A percentile compares a stretch with the other conserved stretches of the same genome.
Evolutionary conservation across 2,113 vertebrate genomes (phyloP).

Genomic region (Odocoileus hemionus): DNA sequence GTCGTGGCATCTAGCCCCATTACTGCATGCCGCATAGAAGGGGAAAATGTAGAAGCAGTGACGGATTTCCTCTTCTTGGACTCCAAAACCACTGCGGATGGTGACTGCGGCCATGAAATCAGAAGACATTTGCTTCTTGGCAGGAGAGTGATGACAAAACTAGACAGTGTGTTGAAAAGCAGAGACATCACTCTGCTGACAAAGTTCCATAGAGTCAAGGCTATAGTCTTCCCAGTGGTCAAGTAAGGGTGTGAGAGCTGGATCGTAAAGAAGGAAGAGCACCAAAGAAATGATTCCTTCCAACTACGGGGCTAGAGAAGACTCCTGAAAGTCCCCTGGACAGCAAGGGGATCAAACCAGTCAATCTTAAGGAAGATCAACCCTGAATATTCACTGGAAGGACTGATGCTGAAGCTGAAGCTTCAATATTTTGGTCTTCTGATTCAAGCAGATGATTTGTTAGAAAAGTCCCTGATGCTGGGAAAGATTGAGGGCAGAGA

Average conservation of each 20-base stretch:
- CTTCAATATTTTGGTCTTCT: not conserved
- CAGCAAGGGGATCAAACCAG: not conserved
- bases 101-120: not conserved
- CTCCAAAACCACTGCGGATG: not conserved
- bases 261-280: not conserved
- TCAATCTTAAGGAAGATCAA: not conserved
- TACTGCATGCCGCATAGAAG: not conserved
- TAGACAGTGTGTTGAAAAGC: not conserved
- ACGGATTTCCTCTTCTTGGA: not conserved
- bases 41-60: not conserved
- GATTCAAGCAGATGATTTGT: not conserved
- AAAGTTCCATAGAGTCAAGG: not conserved
- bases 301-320: rapidly evolving
- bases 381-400: not conserved
- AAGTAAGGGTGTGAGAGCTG: not conserved
- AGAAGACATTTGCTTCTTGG: not conserved
- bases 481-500: not conserved
- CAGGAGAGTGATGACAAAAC: not conserved
- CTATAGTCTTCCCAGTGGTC: not conserved
- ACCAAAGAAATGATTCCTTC: not conserved
- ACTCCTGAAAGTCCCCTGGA: not conserved
- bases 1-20: not conserved
- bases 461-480: not conserved
- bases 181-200: not conserved
- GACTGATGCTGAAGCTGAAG: not conserved